Evolutionary conservation across 2,888 invertebrate species (phyloP).

Genomic region (Dasysyrphus tricinctus): DNA sequence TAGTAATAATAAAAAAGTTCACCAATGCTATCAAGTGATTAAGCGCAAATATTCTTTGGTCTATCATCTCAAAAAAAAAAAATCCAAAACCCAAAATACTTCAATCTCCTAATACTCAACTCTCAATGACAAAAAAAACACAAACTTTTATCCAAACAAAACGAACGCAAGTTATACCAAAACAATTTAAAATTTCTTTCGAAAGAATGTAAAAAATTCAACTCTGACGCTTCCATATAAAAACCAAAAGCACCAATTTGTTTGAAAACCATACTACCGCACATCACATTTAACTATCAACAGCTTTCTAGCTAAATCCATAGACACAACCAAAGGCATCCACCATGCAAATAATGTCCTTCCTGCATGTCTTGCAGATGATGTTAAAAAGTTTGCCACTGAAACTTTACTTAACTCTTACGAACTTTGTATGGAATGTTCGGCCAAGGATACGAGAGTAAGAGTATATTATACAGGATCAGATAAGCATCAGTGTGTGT

Average conservation of each 20-base stretch:
- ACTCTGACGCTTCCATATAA: neutral
- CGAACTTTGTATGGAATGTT: constrained; percentile 33
- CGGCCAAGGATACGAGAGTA: constrained; percentile 13
- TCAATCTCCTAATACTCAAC: neutral
- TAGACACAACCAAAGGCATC: constrained; percentile 5
- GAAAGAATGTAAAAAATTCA: constrained; percentile 14
- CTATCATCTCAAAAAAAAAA: neutral
- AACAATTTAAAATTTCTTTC: constrained; percentile 22
- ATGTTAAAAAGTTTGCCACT: constrained; percentile 56
- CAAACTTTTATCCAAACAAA: neutral
- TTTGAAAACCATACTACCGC: constrained; percentile 11
- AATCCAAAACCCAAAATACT: neutral
- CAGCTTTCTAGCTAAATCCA: neutral
- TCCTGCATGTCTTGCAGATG: constrained; percentile 62
- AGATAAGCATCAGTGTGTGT: neutral
- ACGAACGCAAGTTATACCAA: constrained; percentile 3
- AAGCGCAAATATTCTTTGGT: neutral
- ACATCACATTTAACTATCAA: constrained; percentile 9
- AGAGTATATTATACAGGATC: neutral
- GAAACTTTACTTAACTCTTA: constrained; percentile 36
- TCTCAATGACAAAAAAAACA: neutral
- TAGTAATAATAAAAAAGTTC: neutral
- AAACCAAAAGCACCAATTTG: constrained; percentile 21
- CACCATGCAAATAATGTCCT: constrained; percentile 70
- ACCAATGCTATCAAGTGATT: neutral